These are phyloP conservation scores for Labrus mixtus DNA, from an alignment of 2,113 vertebrate species.

Conservation along the genomic window DNA sequence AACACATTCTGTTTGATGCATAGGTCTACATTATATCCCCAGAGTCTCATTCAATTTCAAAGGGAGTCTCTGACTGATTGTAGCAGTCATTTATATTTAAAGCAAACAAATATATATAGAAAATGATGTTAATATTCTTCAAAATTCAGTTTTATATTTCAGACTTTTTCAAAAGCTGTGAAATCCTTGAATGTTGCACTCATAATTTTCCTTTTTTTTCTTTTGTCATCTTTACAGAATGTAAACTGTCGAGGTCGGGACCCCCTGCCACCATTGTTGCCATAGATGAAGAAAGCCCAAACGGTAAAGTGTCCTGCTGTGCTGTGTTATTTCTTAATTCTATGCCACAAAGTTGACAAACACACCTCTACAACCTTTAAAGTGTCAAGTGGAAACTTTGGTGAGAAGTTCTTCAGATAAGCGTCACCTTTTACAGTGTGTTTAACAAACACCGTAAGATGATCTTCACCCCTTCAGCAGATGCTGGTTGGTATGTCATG, in stretches of 20 bases:
- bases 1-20: too few species aligned
- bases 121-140: not conserved
- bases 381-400: not conserved
- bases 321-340: slow-evolving; percentile 7
- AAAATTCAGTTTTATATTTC: not conserved
- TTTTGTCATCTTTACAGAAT: slow-evolving; percentile 84
- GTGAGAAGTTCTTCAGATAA: slow-evolving; percentile 2
- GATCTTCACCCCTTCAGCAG: slow-evolving; percentile 45
- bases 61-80: too few species aligned
- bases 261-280: slow-evolving; percentile 97
- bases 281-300: slow-evolving; percentile 97
- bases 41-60: too few species aligned
- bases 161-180: not conserved
- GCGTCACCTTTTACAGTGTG: not conserved
- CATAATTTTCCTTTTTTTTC: slow-evolving; percentile 2
- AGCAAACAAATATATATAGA: not conserved
- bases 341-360: not conserved
- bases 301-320: slow-evolving; percentile 83
- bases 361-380: not conserved
- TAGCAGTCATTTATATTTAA: not conserved
- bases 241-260: slow-evolving; percentile 94
- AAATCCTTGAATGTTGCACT: not conserved
- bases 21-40: too few species aligned
- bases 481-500: slow-evolving; percentile 30
- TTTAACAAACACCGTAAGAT: slow-evolving; percentile 29